A percentile compares a stretch with the other conserved stretches of the same genome.
Conservation (phyloP, 2,888 invertebrate species). For the Dione juno region DNA sequence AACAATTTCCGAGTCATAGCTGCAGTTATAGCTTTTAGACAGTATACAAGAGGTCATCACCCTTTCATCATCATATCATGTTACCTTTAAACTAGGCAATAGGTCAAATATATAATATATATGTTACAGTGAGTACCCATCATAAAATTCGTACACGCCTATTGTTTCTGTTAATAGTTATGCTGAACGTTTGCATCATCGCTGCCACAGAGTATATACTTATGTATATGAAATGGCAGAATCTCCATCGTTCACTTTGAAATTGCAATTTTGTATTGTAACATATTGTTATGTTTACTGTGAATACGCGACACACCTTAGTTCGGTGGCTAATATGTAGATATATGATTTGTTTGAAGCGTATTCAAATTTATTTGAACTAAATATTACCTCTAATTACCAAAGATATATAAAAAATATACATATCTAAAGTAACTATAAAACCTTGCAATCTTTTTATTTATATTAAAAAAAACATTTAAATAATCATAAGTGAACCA, state of each 20-base stretch:
- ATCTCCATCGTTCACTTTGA: background rate
- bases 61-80: conserved; percentile 10
- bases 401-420: no score
- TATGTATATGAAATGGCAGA: background rate
- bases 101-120: conserved; percentile 31
- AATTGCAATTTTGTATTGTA: conserved; percentile 11
- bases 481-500: background rate
- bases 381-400: background rate
- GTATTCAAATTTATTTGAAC: background rate
- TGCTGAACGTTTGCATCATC: conserved; percentile 17
- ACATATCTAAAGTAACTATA: no score
- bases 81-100: conserved; percentile 23
- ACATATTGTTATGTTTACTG: background rate
- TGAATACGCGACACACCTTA: background rate
- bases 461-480: no score
- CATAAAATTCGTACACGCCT: conserved; percentile 31
- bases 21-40: background rate
- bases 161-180: conserved; percentile 27
- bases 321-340: background rate
- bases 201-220: background rate
- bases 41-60: background rate
- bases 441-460: no score
- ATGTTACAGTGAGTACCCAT: conserved; percentile 21
- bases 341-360: background rate
- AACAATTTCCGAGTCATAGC: background rate